Evolutionary conservation across 2,888 invertebrate species (phyloP).

Genomic region (Hoplodrina ambigua): DNA sequence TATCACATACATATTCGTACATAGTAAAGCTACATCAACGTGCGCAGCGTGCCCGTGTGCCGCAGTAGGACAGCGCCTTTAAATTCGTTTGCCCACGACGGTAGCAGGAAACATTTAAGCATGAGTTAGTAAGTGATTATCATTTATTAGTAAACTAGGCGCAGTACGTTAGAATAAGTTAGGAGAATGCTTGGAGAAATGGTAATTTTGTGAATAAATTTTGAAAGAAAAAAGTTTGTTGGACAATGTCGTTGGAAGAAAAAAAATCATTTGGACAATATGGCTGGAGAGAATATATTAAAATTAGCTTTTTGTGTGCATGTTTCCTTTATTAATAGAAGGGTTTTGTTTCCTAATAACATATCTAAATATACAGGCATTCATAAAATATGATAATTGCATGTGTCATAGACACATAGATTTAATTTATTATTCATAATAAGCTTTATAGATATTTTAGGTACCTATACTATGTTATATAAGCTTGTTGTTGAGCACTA

Average conservation of each 20-base stretch:
- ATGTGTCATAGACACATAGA: neutral
- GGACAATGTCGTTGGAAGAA: slow-evolving; percentile 15
- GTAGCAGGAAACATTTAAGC: slow-evolving; percentile 88
- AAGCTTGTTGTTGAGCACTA: no score
- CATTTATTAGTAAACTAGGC: slow-evolving; percentile 80
- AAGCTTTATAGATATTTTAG: no score
- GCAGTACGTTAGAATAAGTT: slow-evolving; percentile 58
- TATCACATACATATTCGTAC: no score
- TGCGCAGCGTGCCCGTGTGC: no score
- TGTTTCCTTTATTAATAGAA: neutral
- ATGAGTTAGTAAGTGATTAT: slow-evolving; percentile 85
- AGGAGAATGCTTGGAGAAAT: slow-evolving; percentile 39
- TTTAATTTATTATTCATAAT: no score
- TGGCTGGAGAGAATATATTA: slow-evolving; percentile 22
- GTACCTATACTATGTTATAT: no score
- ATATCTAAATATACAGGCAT: neutral
- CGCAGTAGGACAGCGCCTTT: no score
- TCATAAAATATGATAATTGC: neutral
- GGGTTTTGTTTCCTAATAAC: neutral
- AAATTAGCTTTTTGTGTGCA: slow-evolving; percentile 9
- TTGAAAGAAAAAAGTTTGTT: slow-evolving; percentile 33
- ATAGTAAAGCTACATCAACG: no score
- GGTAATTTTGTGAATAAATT: slow-evolving; percentile 72
- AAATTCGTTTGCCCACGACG: slow-evolving; percentile 79
- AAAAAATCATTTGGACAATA: slow-evolving; percentile 31